Evolutionary conservation across 2,797 vertebrate species (phyloP).

Genomic region (Gouania willdenowi): DNA sequence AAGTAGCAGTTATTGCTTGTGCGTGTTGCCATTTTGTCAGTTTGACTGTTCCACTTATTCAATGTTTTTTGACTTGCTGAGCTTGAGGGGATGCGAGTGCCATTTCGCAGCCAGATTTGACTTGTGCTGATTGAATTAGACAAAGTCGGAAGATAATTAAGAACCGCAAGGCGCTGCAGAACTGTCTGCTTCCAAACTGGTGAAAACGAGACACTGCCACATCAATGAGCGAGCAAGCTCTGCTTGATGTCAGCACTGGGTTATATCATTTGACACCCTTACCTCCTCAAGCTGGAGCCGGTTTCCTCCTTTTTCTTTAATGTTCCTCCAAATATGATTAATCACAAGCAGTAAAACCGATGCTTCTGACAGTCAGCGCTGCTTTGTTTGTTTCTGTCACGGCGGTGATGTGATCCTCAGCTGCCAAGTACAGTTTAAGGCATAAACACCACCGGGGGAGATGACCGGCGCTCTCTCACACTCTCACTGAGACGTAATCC

Average conservation of each 20-base stretch:
- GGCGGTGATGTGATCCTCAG: conserved; percentile 52
- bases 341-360: conserved; percentile 57
- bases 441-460: conserved; percentile 39
- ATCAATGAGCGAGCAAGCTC: conserved; percentile 71
- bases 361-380: conserved; percentile 64
- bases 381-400: conserved; percentile 69
- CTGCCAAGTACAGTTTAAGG: conserved; percentile 63
- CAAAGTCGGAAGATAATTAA: conserved; percentile 82
- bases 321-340: conserved; percentile 76
- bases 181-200: conserved; percentile 77
- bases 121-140: conserved; percentile 83
- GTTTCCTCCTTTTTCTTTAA: conserved; percentile 69
- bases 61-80: conserved; percentile 68
- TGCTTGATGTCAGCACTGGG: conserved; percentile 69
- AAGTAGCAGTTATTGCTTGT: conserved; percentile 70
- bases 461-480: no score
- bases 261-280: conserved; percentile 75
- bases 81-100: conserved; percentile 71
- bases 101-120: conserved; percentile 77
- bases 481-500: no score
- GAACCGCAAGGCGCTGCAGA: conserved; percentile 77
- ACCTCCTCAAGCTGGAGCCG: conserved; percentile 65
- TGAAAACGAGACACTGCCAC: conserved; percentile 78
- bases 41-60: conserved; percentile 74
- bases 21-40: conserved; percentile 73